Base-by-base conservation (phyloP, 2,113 vertebrate species). In the Eidolon helvum region DNA sequence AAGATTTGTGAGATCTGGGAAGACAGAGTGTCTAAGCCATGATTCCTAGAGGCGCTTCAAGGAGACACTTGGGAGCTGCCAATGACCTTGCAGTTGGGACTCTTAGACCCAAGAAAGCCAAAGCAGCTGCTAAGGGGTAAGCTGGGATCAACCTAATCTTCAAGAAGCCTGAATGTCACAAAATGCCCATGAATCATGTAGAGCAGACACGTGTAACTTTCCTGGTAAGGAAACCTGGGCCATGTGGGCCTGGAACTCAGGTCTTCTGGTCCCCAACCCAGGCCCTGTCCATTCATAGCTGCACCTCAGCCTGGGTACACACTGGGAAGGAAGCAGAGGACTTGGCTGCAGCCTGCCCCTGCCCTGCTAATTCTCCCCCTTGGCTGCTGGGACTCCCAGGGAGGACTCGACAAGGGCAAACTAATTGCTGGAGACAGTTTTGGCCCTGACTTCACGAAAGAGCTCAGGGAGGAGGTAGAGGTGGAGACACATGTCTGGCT, bases 401-500 rank as follows among this genome's bases (percentile, higher is more conserved):
- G 87, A 96, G 50, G 30, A 71, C 48, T 94, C 43, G 45, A 50
- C 26, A 21, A 45, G 74, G 48, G 55, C 71, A 61, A 68, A 85
- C 53, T 59, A 61, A 94, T 92, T 71, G 40, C 55, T 10, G 3
- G 45, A 77, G 85, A 89, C 87, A 77, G 71, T 43, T 79, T 95
- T 88, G 93, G 92, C 80, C 35, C 79, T 11, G 71, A 92, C n/a
- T 85, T 26, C 16, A 8, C 0, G 28, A 28, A 61, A 69, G 91
- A 95, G 57, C 65, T 57, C 3, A 10, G 82, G 35, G 68, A 85
- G 53, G 74, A 94, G 77, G 43, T 11, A 24, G 57, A 15, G 35
- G 75, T 72, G 85, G 82, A 92, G 90, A 94, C 75, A 59, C 75
- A 59, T 53, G 91, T 94, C 88, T 97, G 88, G 84, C 88, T 48